Percentiles rank a stretch among this genome's conserved stretches.
Evolutionary conservation across 1,140 invertebrate species (phyloP).

Genomic region (Dendroctonus valens): DNA sequence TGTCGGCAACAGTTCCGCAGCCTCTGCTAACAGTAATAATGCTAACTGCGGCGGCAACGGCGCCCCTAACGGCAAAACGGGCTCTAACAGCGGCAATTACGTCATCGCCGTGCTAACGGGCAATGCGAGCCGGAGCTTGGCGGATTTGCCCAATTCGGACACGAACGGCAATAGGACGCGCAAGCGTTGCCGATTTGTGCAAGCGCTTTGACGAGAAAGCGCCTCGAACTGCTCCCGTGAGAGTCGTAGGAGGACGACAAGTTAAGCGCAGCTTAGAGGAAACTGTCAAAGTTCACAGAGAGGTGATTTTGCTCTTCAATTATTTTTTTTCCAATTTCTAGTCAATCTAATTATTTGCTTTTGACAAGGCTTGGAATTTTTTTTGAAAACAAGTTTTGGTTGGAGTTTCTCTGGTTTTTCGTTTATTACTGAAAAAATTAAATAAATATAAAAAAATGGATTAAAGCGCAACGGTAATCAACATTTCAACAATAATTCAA

Average conservation of each 20-base stretch:
- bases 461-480: too few species aligned
- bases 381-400: not conserved
- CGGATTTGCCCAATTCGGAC: conserved; percentile 50
- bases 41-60: conserved; percentile 30
- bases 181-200: conserved; percentile 57
- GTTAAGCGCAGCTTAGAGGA: conserved; percentile 1
- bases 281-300: conserved; percentile 9
- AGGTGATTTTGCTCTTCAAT: conserved; percentile 9
- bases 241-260: conserved; percentile 16
- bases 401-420: not conserved
- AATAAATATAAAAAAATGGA: too few species aligned
- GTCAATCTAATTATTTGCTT: not conserved
- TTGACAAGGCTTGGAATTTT: not conserved
- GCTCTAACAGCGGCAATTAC: conserved; percentile 51
- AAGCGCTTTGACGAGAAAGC: conserved; percentile 54
- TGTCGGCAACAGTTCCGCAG: conserved; percentile 35
- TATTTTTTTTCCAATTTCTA: too few species aligned
- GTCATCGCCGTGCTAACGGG: conserved; percentile 51
- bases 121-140: conserved; percentile 32
- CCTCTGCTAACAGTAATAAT: conserved; percentile 42
- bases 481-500: too few species aligned
- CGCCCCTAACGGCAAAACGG: conserved; percentile 34
- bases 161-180: conserved; percentile 56
- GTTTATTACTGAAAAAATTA: not conserved
- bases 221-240: conserved; percentile 15